Percentiles rank a stretch among this genome's conserved stretches.
Evolutionary conservation across 2,888 invertebrate species (phyloP).

Genomic region (Ellobium chinense): DNA sequence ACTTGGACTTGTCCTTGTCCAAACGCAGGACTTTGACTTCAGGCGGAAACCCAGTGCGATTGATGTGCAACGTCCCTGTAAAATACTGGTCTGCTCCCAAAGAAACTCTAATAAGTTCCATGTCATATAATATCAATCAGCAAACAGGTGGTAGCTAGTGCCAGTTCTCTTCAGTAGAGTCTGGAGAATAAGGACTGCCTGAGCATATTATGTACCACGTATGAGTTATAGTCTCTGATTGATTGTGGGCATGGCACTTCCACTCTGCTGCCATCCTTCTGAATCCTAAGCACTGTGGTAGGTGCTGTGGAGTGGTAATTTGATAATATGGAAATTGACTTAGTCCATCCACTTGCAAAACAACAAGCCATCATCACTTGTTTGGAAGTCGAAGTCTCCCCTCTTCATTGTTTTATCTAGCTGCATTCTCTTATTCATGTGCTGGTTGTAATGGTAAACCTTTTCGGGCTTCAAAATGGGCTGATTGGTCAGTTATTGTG

Average conservation of each 20-base stretch:
- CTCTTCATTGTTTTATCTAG: background rate
- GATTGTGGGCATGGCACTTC: constrained; percentile 34
- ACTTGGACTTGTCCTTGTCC: background rate
- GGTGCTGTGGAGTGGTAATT: constrained; percentile 16
- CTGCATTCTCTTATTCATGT: constrained; percentile 3
- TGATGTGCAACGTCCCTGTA: background rate
- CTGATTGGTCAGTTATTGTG: no score
- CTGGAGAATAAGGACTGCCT: no score
- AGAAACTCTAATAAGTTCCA: background rate
- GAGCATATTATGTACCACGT: no score
- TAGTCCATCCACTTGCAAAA: constrained; percentile 44
- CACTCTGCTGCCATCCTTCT: constrained; percentile 18
- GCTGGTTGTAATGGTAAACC: no score
- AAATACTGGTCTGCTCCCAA: background rate
- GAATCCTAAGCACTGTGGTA: background rate
- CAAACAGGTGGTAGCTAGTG: background rate
- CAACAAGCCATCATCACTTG: constrained; percentile 9
- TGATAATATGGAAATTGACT: background rate
- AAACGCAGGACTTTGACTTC: background rate
- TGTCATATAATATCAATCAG: background rate
- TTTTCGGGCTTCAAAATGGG: no score
- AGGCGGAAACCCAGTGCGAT: background rate
- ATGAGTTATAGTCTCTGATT: constrained; percentile 39
- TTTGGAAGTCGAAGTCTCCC: constrained; percentile 12
- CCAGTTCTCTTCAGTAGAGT: no score